These are phyloP conservation scores for Tringa solitaria DNA, from an alignment of 2,113 vertebrate genomes.

Conservation along the genomic window DNA sequence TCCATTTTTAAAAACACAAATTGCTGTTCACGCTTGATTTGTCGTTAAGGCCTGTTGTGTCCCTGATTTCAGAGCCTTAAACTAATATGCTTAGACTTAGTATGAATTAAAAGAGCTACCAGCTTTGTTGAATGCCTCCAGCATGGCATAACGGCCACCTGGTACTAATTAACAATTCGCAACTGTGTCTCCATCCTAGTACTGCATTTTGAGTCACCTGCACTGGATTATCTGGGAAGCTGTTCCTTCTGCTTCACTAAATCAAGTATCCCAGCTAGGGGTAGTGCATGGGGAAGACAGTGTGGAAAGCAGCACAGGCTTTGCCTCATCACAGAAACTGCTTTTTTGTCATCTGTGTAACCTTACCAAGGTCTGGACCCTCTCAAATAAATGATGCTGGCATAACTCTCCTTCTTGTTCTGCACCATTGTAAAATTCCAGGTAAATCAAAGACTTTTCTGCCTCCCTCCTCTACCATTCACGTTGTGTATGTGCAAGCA, in stretches of 20 bases:
- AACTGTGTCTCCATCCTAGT: neutral
- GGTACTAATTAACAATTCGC: neutral
- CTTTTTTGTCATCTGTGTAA: neutral
- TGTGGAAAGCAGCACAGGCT: neutral
- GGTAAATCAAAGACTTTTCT: neutral
- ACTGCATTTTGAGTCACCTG: neutral
- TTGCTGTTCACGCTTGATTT: neutral
- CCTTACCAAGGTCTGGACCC: neutral
- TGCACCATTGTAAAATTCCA: neutral
- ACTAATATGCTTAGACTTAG: neutral
- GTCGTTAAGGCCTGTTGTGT: neutral
- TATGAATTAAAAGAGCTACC: neutral
- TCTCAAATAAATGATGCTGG: neutral
- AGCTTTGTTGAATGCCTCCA: neutral
- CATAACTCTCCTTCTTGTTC: neutral
- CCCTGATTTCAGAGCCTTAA: neutral
- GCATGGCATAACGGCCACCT: neutral
- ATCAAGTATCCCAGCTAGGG: neutral
- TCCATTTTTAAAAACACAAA: neutral
- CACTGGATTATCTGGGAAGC: neutral
- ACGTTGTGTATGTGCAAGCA: neutral
- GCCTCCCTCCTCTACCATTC: neutral
- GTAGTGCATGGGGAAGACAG: neutral
- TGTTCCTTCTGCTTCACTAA: neutral
- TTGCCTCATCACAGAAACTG: neutral